Evolutionary conservation across 2,113 vertebrate species (phyloP).

Genomic region (Ameiurus melas): DNA sequence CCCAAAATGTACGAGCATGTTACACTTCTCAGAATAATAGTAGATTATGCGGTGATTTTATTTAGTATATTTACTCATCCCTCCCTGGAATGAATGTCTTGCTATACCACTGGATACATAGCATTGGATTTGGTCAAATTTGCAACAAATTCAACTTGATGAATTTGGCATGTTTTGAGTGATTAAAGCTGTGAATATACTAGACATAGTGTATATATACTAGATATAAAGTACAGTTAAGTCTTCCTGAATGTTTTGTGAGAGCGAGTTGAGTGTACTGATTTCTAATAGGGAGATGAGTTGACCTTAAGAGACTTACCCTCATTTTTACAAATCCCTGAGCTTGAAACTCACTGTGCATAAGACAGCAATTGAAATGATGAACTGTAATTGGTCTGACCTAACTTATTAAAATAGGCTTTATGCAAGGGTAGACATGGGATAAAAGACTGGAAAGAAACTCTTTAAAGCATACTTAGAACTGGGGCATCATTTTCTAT

Average conservation of each 20-base stretch:
- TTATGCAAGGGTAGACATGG: neutral
- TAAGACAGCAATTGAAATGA: neutral
- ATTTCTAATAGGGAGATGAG: neutral
- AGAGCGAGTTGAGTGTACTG: neutral
- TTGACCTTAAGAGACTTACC: neutral
- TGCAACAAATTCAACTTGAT: neutral
- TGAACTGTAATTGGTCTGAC: conserved; percentile 15
- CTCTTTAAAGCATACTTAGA: neutral
- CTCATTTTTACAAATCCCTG: conserved; percentile 1
- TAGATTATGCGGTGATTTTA: neutral
- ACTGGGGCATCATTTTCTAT: neutral
- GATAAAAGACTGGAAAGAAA: neutral
- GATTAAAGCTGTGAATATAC: neutral
- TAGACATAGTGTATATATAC: too few relatives aligned
- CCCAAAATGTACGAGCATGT: neutral
- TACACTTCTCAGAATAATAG: neutral
- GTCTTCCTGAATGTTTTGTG: neutral
- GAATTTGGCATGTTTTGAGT: neutral
- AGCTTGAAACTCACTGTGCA: neutral
- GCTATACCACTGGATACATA: neutral
- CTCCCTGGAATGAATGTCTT: neutral
- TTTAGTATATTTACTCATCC: neutral
- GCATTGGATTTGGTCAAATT: neutral
- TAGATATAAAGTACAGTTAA: neutral
- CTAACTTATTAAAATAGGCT: neutral